Evolutionary conservation across 2,888 invertebrate genomes (phyloP).

Genomic region (Myathropa florea): DNA sequence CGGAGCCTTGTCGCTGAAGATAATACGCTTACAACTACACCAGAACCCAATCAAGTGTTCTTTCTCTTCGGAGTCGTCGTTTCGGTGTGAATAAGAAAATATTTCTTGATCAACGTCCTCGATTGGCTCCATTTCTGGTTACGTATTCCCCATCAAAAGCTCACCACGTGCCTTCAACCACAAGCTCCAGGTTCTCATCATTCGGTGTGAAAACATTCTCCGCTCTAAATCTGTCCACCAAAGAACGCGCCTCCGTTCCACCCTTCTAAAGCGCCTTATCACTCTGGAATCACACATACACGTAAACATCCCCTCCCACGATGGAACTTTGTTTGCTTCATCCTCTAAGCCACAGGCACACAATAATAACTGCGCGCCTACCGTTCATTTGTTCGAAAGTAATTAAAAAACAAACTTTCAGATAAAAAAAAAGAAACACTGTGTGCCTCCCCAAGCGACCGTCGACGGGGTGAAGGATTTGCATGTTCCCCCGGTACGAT

Average conservation of each 20-base stretch:
- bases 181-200: background rate
- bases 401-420: background rate
- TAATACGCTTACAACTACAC: too few relatives aligned
- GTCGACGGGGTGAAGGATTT: constrained; percentile 21
- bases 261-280: background rate
- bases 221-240: background rate
- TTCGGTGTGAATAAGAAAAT: too few relatives aligned
- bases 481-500: constrained; percentile 11
- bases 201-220: background rate
- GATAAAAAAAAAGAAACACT: background rate
- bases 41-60: too few relatives aligned
- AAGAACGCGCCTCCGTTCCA: background rate
- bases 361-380: background rate
- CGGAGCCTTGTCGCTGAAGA: too few relatives aligned
- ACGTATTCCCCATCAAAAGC: background rate
- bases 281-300: background rate
- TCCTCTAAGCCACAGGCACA: background rate
- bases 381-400: background rate
- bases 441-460: background rate
- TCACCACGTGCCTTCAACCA: background rate
- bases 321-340: background rate
- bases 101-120: too few relatives aligned
- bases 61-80: too few relatives aligned
- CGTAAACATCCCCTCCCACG: background rate
- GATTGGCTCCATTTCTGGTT: too few relatives aligned